phyloP scores from a whole-genome alignment of 1,140 invertebrate species.

The Drosophila teissieri region DNA sequence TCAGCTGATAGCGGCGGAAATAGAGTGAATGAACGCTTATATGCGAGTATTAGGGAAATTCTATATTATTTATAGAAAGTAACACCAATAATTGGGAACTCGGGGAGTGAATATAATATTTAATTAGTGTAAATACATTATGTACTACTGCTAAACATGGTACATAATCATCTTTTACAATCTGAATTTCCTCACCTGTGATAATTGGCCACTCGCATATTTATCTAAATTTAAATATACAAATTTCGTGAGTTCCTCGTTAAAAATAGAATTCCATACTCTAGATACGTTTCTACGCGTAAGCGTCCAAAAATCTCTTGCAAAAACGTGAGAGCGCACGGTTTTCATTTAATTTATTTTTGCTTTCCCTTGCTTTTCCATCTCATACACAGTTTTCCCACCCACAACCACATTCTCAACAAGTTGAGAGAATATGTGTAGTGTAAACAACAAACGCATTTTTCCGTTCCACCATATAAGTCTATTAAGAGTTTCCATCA shows the following conservation, averaged over 20 bases:
- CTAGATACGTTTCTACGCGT: slow-evolving; percentile 56
- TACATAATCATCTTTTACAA: slow-evolving; percentile 3
- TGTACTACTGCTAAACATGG: neutral
- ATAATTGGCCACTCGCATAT: slow-evolving; percentile 54
- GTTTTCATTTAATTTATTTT: slow-evolving; percentile 52
- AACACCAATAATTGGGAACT: neutral
- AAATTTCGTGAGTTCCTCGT: slow-evolving; percentile 12
- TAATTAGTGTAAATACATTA: neutral
- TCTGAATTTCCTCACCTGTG: slow-evolving; percentile 45
- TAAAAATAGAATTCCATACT: slow-evolving; percentile 77
- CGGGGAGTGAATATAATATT: neutral
- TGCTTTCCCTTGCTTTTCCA: slow-evolving; percentile 26
- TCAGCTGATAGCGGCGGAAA: slow-evolving; percentile 26
- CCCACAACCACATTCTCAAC: slow-evolving; percentile 23
- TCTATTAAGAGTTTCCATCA: slow-evolving; percentile 34
- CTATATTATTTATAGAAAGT: slow-evolving; percentile 4
- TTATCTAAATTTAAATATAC: slow-evolving; percentile 48
- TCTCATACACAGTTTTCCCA: slow-evolving; percentile 42
- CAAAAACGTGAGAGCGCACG: slow-evolving; percentile 76
- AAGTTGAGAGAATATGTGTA: slow-evolving; percentile 14
- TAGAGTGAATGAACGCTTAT: slow-evolving; percentile 24
- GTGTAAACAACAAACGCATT: slow-evolving; percentile 70
- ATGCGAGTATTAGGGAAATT: neutral
- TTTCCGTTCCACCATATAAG: slow-evolving; percentile 57
- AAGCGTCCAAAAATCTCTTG: slow-evolving; percentile 71